A percentile compares a stretch with the other conserved stretches of the same genome.
phyloP scores from a whole-genome alignment of 2,888 invertebrate species.

The Crossocerus cetratus region DNA sequence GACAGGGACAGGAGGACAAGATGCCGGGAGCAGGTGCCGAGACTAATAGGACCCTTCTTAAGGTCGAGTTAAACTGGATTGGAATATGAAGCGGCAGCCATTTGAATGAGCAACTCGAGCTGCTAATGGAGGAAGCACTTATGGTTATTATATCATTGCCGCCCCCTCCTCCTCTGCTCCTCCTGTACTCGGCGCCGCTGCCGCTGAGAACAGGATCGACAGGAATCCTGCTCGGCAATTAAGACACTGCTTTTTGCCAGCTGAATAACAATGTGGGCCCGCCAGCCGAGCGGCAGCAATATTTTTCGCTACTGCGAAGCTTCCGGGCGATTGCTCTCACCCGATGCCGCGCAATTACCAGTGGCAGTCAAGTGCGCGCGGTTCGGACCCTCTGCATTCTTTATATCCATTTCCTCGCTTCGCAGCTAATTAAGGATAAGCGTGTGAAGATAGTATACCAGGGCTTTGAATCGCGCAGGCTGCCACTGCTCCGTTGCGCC shows the following conservation, averaged over 20 bases:
- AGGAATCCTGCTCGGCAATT: conserved; percentile 33
- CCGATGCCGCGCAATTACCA: conserved; percentile 21
- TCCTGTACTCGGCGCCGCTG: conserved; percentile 9
- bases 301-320: conserved; percentile 28
- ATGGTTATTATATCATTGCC: conserved; percentile 57
- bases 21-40: conserved; percentile 55
- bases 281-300: conserved; percentile 23
- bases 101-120: conserved; percentile 56
- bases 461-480: no score
- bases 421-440: no score
- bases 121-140: conserved; percentile 58
- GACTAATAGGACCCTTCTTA: conserved; percentile 62
- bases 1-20: conserved; percentile 19
- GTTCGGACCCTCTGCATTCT: no score
- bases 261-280: conserved; percentile 34
- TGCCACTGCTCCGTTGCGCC: no score
- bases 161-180: conserved; percentile 23
- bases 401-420: no score
- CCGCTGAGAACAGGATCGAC: no score
- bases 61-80: conserved; percentile 51
- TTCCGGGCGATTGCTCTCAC: conserved; percentile 37
- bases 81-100: conserved; percentile 54
- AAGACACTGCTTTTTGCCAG: conserved; percentile 37
- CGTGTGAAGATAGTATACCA: no score
- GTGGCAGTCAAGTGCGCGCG: not conserved